Evolutionary conservation across 2,888 invertebrate species (phyloP).

Genomic region (Drosophila putrida): DNA sequence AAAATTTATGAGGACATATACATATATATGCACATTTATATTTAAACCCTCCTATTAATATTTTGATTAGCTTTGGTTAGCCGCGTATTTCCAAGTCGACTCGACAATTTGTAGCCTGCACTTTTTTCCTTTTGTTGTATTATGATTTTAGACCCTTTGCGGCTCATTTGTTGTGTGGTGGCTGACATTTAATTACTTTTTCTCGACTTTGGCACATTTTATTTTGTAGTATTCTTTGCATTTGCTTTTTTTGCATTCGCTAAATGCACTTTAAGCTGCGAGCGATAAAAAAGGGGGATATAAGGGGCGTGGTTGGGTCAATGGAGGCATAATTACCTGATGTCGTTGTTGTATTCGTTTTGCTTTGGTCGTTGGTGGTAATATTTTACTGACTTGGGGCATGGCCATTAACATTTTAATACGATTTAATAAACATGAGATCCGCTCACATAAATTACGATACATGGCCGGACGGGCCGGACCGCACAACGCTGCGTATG

Average conservation of each 20-base stretch:
- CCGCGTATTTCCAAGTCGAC: slow-evolving; percentile 15
- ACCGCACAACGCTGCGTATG: slow-evolving; percentile 65
- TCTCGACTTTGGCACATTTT: slow-evolving; percentile 59
- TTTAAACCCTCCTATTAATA: background rate
- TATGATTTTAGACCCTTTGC: slow-evolving; percentile 53
- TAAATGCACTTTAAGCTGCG: slow-evolving; percentile 71
- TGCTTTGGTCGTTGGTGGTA: slow-evolving; percentile 39
- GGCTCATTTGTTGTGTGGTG: slow-evolving; percentile 51
- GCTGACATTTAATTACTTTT: slow-evolving; percentile 69
- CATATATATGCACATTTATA: background rate
- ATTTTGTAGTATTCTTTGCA: slow-evolving; percentile 21
- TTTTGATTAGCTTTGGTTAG: background rate
- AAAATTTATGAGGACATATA: background rate
- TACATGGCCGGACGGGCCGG: slow-evolving; percentile 35
- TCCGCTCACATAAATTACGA: slow-evolving; percentile 65
- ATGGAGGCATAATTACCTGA: slow-evolving; percentile 76
- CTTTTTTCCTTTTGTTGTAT: slow-evolving; percentile 25
- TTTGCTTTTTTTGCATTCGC: slow-evolving; percentile 45
- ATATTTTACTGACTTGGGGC: slow-evolving; percentile 65
- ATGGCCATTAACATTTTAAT: slow-evolving; percentile 78
- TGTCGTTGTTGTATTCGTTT: slow-evolving; percentile 7
- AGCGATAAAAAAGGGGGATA: slow-evolving; percentile 4
- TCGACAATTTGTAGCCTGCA: background rate
- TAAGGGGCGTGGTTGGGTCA: slow-evolving; percentile 61
- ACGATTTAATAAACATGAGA: slow-evolving; percentile 73